Evolutionary conservation across 2,113 vertebrate genomes (phyloP), one percentile per base, ranked within the genome.

Genomic region (Centropus bengalensis): DNA sequence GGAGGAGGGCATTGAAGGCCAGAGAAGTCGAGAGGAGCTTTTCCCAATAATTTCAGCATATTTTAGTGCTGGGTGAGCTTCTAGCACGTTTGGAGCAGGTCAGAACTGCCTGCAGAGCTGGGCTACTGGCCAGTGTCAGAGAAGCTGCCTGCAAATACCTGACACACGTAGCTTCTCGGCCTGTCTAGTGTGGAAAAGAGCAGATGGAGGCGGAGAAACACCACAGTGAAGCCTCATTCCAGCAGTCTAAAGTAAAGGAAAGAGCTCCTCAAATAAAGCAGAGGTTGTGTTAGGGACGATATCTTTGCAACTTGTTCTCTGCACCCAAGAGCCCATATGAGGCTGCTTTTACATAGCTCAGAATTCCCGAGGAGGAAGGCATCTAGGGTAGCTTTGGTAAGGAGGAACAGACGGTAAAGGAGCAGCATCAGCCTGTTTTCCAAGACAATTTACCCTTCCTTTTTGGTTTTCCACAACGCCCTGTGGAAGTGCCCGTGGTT

Each of bases 401-500:
- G 67, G 9, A 40, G 45, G 51, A 91, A 21, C 59, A 58, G 8
- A 47, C 70, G 63, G 52, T 33, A 21, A 56, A 33, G 59, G 4
- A 40, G 64, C 91, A 80, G 62, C 58, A 52, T 26, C 64, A 7
- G 16, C 6, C 2, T 26, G 2, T 80, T 89, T 55, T 18, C 82
- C 51, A 10, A 4, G 36, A 28, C 44, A 38, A 42, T 69, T 51
- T 8, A 10, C 47, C 33, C 59, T 73, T 55, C 69, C 44, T 59
- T 33, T 66, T 38, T 6, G 55, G 14, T 90, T 93, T 77, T 22
- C 69, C 60, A 16, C 90, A 68, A 36, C 21, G 3, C 69, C 49
- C 33, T 75, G 95, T 89, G n/a, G 52, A 66, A 68, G 90, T 86
- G 82, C 91, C 82, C 73, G 18, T 78, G 91, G 77, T 95, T 92